Conservation (phyloP, 2,113 vertebrate species). For the Caranx ignobilis region DNA sequence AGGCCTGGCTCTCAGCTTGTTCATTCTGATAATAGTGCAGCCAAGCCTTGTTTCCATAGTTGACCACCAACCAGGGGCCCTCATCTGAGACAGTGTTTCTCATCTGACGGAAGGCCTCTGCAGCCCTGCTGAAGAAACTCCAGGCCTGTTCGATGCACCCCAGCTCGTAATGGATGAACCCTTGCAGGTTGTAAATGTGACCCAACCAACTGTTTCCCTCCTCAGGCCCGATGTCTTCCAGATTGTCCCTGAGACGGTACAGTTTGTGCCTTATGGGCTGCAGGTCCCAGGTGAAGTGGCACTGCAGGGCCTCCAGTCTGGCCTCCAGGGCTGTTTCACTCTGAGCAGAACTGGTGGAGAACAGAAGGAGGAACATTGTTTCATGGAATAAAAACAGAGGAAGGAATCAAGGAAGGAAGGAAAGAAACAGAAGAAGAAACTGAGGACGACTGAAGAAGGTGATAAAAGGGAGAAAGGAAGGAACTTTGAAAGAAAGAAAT, state of each 20-base stretch:
- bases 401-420: background rate
- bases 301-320: conserved; percentile 61
- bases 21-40: conserved; percentile 55
- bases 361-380: background rate
- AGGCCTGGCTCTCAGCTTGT: conserved; percentile 15
- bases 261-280: conserved; percentile 9
- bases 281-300: conserved; percentile 75
- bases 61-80: conserved; percentile 75
- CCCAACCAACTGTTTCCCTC: conserved; percentile 69
- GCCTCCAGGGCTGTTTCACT: conserved; percentile 4
- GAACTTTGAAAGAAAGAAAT: too few species aligned
- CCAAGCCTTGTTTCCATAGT: conserved; percentile 76
- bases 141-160: background rate
- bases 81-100: conserved; percentile 63
- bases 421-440: background rate
- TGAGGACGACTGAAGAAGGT: too few species aligned
- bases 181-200: conserved; percentile 77
- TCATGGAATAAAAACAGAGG: too few species aligned
- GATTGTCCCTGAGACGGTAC: conserved; percentile 34
- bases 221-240: conserved; percentile 62
- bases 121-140: conserved; percentile 54
- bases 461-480: background rate
- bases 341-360: conserved; percentile 33
- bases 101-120: conserved; percentile 66
- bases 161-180: conserved; percentile 56